Percentiles rank a stretch among this genome's conserved stretches.
Evolutionary conservation across 2,113 vertebrate species (phyloP).

Genomic region (Girardinichthys multiradiatus): DNA sequence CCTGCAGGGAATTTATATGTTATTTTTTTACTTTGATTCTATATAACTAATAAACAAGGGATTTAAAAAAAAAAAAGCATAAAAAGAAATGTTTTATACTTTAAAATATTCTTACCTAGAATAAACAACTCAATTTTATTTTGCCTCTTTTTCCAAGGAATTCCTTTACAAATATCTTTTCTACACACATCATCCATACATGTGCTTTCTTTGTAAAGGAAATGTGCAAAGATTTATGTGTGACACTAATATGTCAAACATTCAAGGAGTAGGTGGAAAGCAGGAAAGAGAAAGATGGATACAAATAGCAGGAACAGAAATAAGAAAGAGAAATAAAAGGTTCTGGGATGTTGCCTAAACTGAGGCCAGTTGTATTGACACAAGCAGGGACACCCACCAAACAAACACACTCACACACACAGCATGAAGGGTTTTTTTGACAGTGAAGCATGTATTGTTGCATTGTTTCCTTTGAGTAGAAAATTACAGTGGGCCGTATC

Average conservation of each 20-base stretch:
- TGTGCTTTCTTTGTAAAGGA: slow-evolving; percentile 10
- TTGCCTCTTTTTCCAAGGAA: background rate
- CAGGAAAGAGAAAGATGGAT: background rate
- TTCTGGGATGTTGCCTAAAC: slow-evolving; percentile 32
- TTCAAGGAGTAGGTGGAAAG: slow-evolving; percentile 2
- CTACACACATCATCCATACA: background rate
- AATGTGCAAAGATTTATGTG: slow-evolving; percentile 56
- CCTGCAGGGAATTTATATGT: slow-evolving; percentile 46
- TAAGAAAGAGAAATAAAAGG: slow-evolving; percentile 11
- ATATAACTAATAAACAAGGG: background rate
- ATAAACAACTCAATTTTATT: background rate
- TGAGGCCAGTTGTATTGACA: slow-evolving; percentile 46
- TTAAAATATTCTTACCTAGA: background rate
- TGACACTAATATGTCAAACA: slow-evolving; percentile 68
- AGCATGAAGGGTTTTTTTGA: slow-evolving; percentile 41
- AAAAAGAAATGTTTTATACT: background rate
- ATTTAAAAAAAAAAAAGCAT: background rate
- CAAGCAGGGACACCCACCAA: slow-evolving; percentile 50
- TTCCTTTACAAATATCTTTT: background rate
- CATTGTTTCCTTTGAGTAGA: slow-evolving; percentile 76
- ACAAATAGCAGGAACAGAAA: background rate
- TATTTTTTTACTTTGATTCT: slow-evolving; percentile 3
- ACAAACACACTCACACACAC: slow-evolving; percentile 34
- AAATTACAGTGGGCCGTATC: slow-evolving; percentile 73
- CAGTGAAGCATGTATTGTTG: slow-evolving; percentile 68